Evolutionary conservation across 1,140 invertebrate genomes (phyloP), one percentile per base, ranked within the genome.

Genomic region (Pantala flavescens): DNA sequence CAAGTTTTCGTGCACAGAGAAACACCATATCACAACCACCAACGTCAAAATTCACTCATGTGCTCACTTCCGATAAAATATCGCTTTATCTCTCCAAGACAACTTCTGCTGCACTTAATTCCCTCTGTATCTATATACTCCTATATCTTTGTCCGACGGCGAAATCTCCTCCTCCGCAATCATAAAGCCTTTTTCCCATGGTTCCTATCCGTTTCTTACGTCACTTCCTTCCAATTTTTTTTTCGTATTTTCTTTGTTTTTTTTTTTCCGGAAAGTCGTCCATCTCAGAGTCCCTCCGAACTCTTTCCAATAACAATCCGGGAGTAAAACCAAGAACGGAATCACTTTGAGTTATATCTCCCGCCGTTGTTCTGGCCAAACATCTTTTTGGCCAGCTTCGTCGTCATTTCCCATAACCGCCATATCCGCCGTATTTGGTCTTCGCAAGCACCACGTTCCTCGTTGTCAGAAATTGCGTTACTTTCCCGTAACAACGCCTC

Each of bases 341-440:
- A 19, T 63, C 49, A 63, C 49, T 63, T 63, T 63, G 49, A 63
- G 49, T 63, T 63, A 63, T 63, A 63, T 63, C 49, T 63, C 49
- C 49, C 49, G 49, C 49, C 49, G 49, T 63, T 21, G 49, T 63
- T 63, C 49, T 21, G 49, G 49, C 3, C 49, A 63, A 63, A 14
- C 49, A 12, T 63, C n/a, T 21, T 21, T 21, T 63, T 63, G 49
- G 49, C 49, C 49, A 21, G 12, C n/a, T 16, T 16, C 49, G n/a
- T 63, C n/a, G 49, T 63, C 12, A 63, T 21, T 63, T 63, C 49
- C 49, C 12, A 21, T 63, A 21, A 63, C 49, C 12, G 49, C 12
- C 12, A 5, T 63, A 7, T 7, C n/a, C n/a, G n/a, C n/a, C n/a
- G n/a, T 63, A 7, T 21, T 63, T 21, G 1, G 16, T 63, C 49